These are phyloP conservation scores for Denticeps clupeoides DNA, from an alignment of 2,797 vertebrate species.

Conservation along the genomic window DNA sequence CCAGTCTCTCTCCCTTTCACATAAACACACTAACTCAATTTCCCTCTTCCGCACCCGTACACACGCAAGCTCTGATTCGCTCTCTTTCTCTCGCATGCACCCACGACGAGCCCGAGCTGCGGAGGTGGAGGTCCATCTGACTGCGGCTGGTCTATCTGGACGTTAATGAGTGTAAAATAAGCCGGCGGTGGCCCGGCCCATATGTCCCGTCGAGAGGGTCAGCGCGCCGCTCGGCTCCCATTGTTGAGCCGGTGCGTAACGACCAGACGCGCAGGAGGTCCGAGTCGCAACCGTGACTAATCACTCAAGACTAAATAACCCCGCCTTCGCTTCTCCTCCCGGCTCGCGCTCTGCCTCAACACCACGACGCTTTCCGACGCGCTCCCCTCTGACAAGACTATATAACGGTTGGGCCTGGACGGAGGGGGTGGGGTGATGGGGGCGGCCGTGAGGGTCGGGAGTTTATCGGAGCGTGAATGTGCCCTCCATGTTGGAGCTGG, in stretches of 20 bases:
- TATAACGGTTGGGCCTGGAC: no score
- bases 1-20: neutral
- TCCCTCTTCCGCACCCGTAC: no score
- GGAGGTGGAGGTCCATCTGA: no score
- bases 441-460: no score
- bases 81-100: no score
- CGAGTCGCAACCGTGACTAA: conserved; percentile 60
- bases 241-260: conserved; percentile 45
- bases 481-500: conserved; percentile 54
- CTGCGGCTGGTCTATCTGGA: no score
- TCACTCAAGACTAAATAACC: conserved; percentile 65
- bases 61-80: conserved; percentile 24
- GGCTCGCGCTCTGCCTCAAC: neutral
- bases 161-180: conserved; percentile 66
- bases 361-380: conserved; percentile 7
- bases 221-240: conserved; percentile 3
- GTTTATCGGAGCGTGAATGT: conserved; percentile 55
- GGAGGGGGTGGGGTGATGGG: no score
- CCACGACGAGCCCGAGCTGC: no score
- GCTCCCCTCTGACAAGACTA: no score
- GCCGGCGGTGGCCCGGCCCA: conserved; percentile 57
- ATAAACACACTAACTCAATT: neutral
- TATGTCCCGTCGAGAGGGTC: conserved; percentile 42
- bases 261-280: conserved; percentile 54
- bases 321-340: conserved; percentile 53